phyloP scores from a whole-genome alignment of 2,888 invertebrate species.

The Philereme transversata region DNA sequence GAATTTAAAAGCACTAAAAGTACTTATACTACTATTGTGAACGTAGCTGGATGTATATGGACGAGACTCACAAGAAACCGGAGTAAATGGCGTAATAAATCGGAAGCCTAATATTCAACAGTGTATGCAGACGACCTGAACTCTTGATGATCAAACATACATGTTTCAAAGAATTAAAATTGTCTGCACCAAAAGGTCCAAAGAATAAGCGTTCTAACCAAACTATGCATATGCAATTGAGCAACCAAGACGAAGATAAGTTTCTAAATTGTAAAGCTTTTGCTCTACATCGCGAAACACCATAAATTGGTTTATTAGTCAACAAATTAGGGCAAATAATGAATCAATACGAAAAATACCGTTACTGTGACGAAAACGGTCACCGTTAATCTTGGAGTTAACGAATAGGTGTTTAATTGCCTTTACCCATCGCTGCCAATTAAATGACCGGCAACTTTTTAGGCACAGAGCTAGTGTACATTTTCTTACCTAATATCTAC shows the following conservation, averaged over 20 bases:
- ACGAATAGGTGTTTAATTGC: constrained; percentile 54
- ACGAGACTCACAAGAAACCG: no score
- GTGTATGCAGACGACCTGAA: no score
- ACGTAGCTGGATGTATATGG: no score
- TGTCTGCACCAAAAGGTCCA: no score
- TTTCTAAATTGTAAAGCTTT: neutral
- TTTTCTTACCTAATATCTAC: constrained; percentile 2
- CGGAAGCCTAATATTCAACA: no score
- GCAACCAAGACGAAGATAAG: neutral
- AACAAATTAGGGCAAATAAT: constrained; percentile 37
- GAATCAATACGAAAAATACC: constrained; percentile 37
- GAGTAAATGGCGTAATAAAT: no score
- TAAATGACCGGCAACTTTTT: constrained; percentile 39
- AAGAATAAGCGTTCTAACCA: no score
- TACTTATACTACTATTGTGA: no score
- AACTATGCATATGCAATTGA: no score
- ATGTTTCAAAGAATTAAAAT: no score
- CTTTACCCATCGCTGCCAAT: constrained; percentile 48
- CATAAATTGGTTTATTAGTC: constrained; percentile 18
- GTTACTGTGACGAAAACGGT: constrained; percentile 39
- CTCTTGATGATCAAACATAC: no score
- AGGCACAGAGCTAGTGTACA: constrained; percentile 7
- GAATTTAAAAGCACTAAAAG: no score
- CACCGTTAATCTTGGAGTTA: constrained; percentile 44
- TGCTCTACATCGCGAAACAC: constrained; percentile 10